Conservation (phyloP, 2,888 invertebrate genomes). For the Carcina quercana region DNA sequence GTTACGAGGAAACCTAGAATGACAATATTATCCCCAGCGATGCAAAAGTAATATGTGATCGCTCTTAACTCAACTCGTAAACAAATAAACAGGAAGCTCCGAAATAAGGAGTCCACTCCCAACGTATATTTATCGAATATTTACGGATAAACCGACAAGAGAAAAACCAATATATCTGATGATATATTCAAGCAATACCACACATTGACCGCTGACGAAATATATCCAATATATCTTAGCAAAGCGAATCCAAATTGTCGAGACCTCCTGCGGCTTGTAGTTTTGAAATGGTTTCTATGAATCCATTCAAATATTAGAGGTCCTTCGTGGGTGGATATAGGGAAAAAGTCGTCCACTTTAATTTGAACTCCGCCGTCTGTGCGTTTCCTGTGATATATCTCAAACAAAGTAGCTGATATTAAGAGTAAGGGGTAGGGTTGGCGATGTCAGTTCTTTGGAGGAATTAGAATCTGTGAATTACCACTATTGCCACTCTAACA, state of each 20-base stretch:
- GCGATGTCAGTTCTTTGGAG: no score
- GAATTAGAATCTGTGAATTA: no score
- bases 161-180: conserved; percentile 21
- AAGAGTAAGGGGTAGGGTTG: conserved; percentile 7
- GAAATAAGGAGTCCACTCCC: no score
- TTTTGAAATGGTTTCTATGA: no score
- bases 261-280: conserved; percentile 23
- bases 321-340: conserved; percentile 28
- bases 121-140: conserved; percentile 9
- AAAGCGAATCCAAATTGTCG: conserved; percentile 24
- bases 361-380: conserved; percentile 19
- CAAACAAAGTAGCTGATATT: conserved; percentile 1
- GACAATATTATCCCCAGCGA: no score
- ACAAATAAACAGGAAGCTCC: no score
- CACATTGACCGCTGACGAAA: conserved; percentile 30
- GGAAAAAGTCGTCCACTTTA: conserved; percentile 25
- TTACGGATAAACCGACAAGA: conserved; percentile 14
- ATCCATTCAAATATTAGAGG: no score
- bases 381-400: neutral
- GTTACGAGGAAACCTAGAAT: no score
- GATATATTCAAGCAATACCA: conserved; percentile 33
- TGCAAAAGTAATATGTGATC: no score
- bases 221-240: conserved; percentile 34
- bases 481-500: no score
- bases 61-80: no score